Conservation (phyloP, 2,113 vertebrate genomes). For the Nestor notabilis region DNA sequence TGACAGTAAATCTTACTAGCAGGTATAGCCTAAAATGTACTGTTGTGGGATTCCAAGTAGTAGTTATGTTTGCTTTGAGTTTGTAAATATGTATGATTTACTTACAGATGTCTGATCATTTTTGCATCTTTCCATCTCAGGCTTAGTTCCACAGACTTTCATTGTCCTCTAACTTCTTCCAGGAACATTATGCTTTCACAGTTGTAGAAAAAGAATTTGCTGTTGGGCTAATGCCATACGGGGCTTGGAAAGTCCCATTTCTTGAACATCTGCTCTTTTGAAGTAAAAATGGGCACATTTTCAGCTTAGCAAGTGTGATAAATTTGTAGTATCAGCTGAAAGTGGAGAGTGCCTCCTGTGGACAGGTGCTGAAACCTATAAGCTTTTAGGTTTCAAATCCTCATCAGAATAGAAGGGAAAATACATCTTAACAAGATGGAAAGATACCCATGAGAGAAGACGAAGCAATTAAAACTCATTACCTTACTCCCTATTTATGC, state of each 20-base stretch:
- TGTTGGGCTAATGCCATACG: constrained; percentile 23
- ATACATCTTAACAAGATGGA: neutral
- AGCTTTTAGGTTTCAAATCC: neutral
- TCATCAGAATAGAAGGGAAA: neutral
- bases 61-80: neutral
- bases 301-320: constrained; percentile 9
- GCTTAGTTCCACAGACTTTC: neutral
- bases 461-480: neutral
- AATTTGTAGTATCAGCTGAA: neutral
- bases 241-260: neutral
- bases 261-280: constrained; percentile 53
- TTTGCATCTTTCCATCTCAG: neutral
- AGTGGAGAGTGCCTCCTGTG: neutral
- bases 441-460: neutral
- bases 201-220: constrained; percentile 14
- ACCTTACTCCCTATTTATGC: neutral
- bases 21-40: neutral
- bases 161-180: neutral
- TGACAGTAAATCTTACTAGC: neutral
- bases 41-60: neutral
- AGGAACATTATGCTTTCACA: constrained; percentile 8
- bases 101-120: neutral
- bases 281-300: neutral
- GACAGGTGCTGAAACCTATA: neutral
- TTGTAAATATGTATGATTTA: neutral